Evolutionary conservation across 1,140 invertebrate genomes (phyloP), one percentile per base, ranked within the genome.

Genomic region (Bombus waltoni): DNA sequence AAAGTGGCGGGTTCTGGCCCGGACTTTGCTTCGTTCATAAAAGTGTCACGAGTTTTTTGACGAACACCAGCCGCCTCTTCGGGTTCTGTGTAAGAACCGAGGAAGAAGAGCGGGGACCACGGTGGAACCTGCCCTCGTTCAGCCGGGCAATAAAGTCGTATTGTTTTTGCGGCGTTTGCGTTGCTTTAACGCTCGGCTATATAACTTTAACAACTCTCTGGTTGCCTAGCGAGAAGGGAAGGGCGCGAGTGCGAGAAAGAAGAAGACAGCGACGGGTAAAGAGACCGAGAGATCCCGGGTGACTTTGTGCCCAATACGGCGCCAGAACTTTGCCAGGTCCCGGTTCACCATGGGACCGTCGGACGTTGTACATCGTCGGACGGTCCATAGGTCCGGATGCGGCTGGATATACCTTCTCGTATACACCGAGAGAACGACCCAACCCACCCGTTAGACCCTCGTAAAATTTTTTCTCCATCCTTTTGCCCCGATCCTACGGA

Each of bases 181-280:
- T 91, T 90, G 91, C 81, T 93, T 94, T 93, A 92, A 93, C 91
- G 87, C 90, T 85, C 66, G 77, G 93, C 91, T 93, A 92, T 94
- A 95, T 95, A 95, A 94, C 90, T 59, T 94, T 94, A 93, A 95
- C 92, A 93, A 93, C 94, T 90, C 89, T 89, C 89, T 68, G 25
- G 75, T 38, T 75, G 38, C 42, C 65, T 42, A 68, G 57, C 65
- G 32, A 28, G 53, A 68, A 62, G 57, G 59, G n/a, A 85, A 47
- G 44, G 18, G 38, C 38, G 15, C 8, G 68, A 59, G 79, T 44
- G 76, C 57, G 42, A 71, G 57, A 62, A 44, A 77, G 73, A 75
- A n/a, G 73, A 75, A n/a, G 28, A 62, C 28, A 66, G 65, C 68
- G 82, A 80, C n/a, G 22, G 62, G 79, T 72, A 84, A 71, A 79